phyloP scores from a whole-genome alignment of 2,888 invertebrate genomes.

The Apamea monoglypha region DNA sequence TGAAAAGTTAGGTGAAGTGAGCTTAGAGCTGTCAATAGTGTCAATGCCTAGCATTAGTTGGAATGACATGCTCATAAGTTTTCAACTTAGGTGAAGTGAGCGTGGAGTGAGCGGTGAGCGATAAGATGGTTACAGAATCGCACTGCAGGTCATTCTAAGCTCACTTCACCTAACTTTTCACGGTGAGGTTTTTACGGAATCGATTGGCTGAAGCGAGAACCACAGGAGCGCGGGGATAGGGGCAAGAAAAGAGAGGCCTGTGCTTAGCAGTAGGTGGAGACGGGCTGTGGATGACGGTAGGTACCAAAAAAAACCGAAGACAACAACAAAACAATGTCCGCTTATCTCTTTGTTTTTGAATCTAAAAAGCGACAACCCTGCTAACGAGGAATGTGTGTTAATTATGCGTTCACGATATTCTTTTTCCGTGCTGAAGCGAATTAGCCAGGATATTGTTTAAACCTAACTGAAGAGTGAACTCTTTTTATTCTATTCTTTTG shows the following conservation, averaged over 20 bases:
- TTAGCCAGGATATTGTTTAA: conserved; percentile 48
- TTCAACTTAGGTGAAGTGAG: too few relatives aligned
- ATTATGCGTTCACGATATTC: conserved; percentile 68
- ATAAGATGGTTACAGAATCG: too few relatives aligned
- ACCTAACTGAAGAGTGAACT: conserved; percentile 8
- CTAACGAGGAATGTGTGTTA: conserved; percentile 69
- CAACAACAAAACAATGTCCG: neutral
- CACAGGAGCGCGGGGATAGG: neutral
- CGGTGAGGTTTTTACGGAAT: too few relatives aligned
- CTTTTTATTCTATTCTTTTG: conserved; percentile 3
- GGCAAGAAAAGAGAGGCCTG: neutral
- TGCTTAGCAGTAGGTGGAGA: neutral
- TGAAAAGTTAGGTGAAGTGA: too few relatives aligned
- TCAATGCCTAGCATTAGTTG: too few relatives aligned
- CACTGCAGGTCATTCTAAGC: too few relatives aligned
- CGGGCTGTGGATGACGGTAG: neutral
- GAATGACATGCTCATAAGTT: too few relatives aligned
- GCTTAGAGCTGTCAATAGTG: too few relatives aligned
- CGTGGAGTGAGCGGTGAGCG: too few relatives aligned
- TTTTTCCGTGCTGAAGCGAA: conserved; percentile 58
- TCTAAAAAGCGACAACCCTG: conserved; percentile 42
- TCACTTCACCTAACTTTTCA: too few relatives aligned
- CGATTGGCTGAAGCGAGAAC: neutral
- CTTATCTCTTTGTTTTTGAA: neutral
- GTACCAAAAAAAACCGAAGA: neutral